Conservation (phyloP, 2,113 vertebrate species). For the Dunckerocampus dactyliophorus region DNA sequence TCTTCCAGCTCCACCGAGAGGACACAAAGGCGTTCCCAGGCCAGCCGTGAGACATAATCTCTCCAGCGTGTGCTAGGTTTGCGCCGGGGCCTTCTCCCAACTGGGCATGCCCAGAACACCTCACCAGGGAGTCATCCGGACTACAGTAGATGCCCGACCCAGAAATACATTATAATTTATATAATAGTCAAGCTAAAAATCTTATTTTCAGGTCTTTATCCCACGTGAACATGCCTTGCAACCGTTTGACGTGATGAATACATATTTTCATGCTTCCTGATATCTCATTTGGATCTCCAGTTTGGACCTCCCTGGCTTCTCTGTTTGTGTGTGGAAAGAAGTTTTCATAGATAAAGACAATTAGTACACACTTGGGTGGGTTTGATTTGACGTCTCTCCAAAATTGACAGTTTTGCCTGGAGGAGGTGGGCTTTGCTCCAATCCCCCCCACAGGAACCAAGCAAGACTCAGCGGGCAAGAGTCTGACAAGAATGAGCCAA, state of each 20-base stretch:
- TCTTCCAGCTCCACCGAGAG: no score
- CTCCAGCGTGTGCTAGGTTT: no score
- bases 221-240: constrained; percentile 23
- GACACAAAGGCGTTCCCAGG: no score
- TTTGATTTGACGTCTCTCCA: constrained; percentile 37
- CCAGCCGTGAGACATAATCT: no score
- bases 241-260: constrained; percentile 21
- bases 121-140: no score
- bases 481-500: constrained; percentile 25
- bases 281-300: constrained; percentile 39
- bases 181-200: background rate
- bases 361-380: constrained; percentile 49
- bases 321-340: constrained; percentile 23
- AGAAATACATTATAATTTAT: constrained; percentile 3
- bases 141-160: no score
- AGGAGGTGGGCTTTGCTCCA: constrained; percentile 50
- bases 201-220: constrained; percentile 28
- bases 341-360: constrained; percentile 43
- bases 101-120: no score
- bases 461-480: constrained; percentile 21
- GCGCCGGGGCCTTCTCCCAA: no score
- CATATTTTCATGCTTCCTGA: constrained; percentile 31
- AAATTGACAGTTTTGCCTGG: constrained; percentile 42
- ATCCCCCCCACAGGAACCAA: constrained; percentile 33
- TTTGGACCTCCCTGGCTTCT: constrained; percentile 23